A percentile compares a stretch with the other conserved stretches of the same genome.
These are phyloP conservation scores for Rallus limicola DNA, from an alignment of 2,113 vertebrate species.

Conservation along the genomic window DNA sequence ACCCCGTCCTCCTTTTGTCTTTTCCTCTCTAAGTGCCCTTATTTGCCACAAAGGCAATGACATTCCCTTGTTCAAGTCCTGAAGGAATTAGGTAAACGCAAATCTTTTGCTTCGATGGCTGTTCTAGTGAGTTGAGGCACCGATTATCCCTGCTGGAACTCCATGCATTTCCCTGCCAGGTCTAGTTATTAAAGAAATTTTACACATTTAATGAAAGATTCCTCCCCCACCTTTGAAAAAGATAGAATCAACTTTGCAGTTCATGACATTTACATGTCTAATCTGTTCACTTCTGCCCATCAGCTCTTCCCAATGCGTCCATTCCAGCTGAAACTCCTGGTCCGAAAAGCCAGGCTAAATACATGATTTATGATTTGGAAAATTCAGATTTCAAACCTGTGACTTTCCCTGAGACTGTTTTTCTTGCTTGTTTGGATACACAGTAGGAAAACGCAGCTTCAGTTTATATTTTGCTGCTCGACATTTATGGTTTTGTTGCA, in stretches of 20 bases:
- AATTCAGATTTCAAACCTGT: background rate
- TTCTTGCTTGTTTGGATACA: background rate
- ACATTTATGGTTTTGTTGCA: background rate
- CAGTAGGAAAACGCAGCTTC: background rate
- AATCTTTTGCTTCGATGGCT: background rate
- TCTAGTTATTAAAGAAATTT: conserved; percentile 8
- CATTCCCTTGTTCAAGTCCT: background rate
- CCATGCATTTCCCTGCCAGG: background rate
- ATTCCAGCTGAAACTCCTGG: background rate
- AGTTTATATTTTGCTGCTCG: background rate
- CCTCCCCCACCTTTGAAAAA: background rate
- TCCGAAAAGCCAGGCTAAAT: background rate
- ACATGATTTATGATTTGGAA: background rate
- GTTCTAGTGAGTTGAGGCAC: background rate
- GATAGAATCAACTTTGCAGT: conserved; percentile 6
- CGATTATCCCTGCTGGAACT: background rate
- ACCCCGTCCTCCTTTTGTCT: background rate
- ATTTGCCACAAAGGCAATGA: background rate
- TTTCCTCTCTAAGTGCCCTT: background rate
- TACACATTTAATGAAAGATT: background rate
- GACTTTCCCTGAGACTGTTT: background rate
- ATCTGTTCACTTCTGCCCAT: background rate
- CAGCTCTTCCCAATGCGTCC: conserved; percentile 3
- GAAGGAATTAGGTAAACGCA: background rate
- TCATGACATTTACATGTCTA: background rate